Conservation (phyloP, 2,797 vertebrate genomes). For the Notamacropus eugenii region DNA sequence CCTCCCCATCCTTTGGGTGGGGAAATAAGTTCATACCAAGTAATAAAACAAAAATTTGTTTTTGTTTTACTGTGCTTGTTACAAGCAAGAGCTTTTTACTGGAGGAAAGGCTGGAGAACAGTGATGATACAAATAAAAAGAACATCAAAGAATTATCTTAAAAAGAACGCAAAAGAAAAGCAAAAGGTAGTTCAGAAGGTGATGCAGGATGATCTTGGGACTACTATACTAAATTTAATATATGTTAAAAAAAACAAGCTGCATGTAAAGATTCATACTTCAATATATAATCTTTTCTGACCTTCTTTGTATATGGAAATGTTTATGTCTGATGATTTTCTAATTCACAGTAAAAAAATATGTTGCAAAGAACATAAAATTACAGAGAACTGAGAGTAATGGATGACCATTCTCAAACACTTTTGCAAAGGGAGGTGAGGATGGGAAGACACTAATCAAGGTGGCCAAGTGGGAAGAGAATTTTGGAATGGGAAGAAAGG, state of each 20-base stretch:
- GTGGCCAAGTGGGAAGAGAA: neutral
- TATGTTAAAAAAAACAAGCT: neutral
- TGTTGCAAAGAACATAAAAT: neutral
- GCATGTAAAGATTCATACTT: neutral
- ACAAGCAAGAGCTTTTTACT: neutral
- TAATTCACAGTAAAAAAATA: neutral
- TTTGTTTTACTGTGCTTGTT: neutral
- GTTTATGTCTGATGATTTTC: neutral
- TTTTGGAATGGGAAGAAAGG: neutral
- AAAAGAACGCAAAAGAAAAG: neutral
- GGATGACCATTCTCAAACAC: neutral
- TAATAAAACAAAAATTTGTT: neutral
- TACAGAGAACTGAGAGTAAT: slow-evolving; percentile 21
- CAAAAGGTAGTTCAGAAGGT: neutral
- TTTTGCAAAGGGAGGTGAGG: neutral
- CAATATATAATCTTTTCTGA: neutral
- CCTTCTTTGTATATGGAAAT: neutral
- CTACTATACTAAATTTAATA: neutral
- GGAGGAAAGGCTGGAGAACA: neutral
- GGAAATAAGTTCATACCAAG: neutral
- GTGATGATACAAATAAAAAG: neutral
- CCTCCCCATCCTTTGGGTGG: neutral
- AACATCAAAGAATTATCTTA: neutral
- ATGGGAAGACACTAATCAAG: neutral
- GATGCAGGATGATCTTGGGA: neutral